Evolutionary conservation across 2,797 vertebrate species (phyloP).

Genomic region (Acanthurus tractus): DNA sequence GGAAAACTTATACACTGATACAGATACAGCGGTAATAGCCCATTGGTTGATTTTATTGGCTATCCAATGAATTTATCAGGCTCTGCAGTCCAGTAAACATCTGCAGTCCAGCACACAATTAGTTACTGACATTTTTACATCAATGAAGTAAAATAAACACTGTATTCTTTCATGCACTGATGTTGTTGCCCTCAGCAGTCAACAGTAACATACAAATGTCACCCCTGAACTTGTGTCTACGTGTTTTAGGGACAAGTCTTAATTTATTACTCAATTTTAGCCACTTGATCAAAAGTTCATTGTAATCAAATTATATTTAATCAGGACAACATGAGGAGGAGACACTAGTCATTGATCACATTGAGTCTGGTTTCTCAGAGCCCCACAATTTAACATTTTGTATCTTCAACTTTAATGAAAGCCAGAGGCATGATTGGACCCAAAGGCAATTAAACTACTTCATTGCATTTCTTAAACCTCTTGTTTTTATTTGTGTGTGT

Average conservation of each 20-base stretch:
- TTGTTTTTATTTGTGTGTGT: conserved; percentile 11
- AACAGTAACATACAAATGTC: neutral
- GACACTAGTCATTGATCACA: conserved; percentile 19
- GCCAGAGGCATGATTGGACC: conserved; percentile 8
- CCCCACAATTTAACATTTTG: conserved; percentile 24
- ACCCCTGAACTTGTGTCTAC: too few species aligned
- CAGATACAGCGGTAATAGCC: too few species aligned
- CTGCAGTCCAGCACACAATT: conserved; percentile 26
- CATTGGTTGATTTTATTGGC: too few species aligned
- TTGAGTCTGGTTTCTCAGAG: conserved; percentile 5
- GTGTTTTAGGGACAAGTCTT: neutral
- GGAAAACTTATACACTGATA: too few species aligned
- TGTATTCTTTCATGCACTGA: neutral
- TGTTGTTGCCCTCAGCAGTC: neutral
- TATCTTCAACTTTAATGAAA: conserved; percentile 20
- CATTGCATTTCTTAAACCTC: conserved; percentile 2
- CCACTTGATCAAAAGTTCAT: neutral
- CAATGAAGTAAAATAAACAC: neutral
- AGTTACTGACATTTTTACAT: neutral
- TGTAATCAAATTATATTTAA: conserved; percentile 9
- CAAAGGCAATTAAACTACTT: neutral
- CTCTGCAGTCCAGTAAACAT: too few species aligned
- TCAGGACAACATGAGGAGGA: neutral
- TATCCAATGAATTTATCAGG: too few species aligned
- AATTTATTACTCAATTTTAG: neutral